Evolutionary conservation across 2,797 vertebrate species (phyloP), one percentile per base, ranked within the genome.

Genomic region (Helarctos malayanus): DNA sequence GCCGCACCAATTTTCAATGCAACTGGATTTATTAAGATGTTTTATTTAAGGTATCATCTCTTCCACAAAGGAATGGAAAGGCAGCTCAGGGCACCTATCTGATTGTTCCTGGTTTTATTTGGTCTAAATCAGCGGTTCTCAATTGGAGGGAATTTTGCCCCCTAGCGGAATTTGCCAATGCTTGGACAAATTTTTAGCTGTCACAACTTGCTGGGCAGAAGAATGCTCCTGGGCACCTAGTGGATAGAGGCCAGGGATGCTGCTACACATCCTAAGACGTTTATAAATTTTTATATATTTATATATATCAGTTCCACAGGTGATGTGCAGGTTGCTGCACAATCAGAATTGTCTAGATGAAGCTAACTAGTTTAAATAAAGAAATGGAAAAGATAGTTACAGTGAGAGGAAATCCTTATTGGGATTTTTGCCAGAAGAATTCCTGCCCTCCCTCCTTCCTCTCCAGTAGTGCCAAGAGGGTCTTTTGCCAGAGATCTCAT

Each of bases 341-440:
- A 89, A 13, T 11, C 35, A 75, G 15, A 35, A 27, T 14, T 73
- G 7, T 47, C 38, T 92, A 89, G 45, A 84, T 57, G 81, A 94
- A 54, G 11, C 49, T 52, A 76, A 82, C 27, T 32, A 8, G 2
- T 83, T 95, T 89, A 75, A 82, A 94, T 69, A 52, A 89, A 56
- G 15, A 97, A 93, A 85, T 63, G 13, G 21, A 91, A 86, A 41
- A 73, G 2, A 49, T 56, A 13, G 25, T 80, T 71, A 38, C 41
- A 76, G 23, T 94, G 14, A 78, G 32, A 61, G 35, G 35, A 97
- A 78, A 92, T 75, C n/a, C 54, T 88, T 63, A 35, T 47, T 84
- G 32, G 21, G 52, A 32, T 68, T 88, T 76, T 81, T 84, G n/a
- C 47, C 86, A 32, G 75, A 27, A 68, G 54, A 32, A 41, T 73